These are phyloP conservation scores for Suricata suricatta DNA, from an alignment of 2,113 vertebrate species.

Conservation along the genomic window DNA sequence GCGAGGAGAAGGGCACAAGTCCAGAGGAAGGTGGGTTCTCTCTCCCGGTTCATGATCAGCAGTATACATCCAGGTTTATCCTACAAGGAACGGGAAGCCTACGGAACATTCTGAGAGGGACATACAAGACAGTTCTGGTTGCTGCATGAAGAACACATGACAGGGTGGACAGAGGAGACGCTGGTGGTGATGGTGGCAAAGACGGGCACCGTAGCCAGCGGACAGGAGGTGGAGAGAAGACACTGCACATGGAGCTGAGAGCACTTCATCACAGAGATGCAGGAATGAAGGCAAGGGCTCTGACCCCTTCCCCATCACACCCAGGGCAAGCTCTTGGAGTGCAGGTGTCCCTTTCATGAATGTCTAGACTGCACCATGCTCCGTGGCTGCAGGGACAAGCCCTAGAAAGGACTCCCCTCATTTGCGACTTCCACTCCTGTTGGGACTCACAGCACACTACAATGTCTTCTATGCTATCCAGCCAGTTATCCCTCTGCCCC, in stretches of 20 bases:
- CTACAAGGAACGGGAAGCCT: neutral
- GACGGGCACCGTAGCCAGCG: neutral
- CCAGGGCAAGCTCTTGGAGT: neutral
- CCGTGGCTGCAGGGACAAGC: accelerated
- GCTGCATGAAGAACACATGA: neutral
- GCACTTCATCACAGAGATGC: neutral
- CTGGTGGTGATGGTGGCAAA: neutral
- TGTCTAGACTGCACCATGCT: accelerated
- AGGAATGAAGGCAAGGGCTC: neutral
- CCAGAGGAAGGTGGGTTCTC: neutral
- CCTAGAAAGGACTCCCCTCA: neutral
- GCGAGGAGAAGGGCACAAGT: neutral
- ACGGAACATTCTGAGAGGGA: neutral
- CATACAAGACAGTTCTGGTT: neutral
- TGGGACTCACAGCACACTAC: too few relatives aligned
- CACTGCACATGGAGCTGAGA: neutral
- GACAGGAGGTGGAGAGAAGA: neutral
- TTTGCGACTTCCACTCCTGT: accelerated
- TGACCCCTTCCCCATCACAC: neutral
- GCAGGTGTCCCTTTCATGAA: accelerated
- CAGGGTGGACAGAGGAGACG: too few relatives aligned
- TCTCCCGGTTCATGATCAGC: accelerated
- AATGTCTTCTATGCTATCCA: neutral
- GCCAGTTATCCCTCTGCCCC: neutral
- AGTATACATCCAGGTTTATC: neutral